These are phyloP conservation scores for Tricholauxania praeusta DNA, from an alignment of 2,888 invertebrate genomes.

Conservation along the genomic window DNA sequence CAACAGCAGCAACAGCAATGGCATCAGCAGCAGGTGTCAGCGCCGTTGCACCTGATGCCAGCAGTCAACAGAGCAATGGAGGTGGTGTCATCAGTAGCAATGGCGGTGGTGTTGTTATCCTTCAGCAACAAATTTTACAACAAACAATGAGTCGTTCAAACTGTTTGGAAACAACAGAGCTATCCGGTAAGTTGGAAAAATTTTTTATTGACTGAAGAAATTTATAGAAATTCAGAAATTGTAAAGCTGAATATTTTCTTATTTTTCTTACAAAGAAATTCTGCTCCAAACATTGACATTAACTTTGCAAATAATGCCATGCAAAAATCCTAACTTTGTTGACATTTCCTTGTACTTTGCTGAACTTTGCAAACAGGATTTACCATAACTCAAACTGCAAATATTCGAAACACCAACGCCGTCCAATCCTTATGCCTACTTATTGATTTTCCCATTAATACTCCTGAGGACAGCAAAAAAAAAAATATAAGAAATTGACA, in stretches of 20 bases:
- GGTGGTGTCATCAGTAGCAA: conserved; percentile 28
- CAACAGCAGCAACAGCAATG: conserved; percentile 7
- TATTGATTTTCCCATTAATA: conserved; percentile 11
- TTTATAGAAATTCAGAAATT: not conserved
- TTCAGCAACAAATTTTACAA: conserved; percentile 47
- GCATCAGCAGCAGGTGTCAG: conserved; percentile 39
- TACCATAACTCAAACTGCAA: not conserved
- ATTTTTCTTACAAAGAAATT: too few species aligned
- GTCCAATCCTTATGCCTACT: not conserved
- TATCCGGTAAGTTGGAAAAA: conserved; percentile 53
- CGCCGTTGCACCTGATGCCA: conserved; percentile 22
- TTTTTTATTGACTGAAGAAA: not conserved
- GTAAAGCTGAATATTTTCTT: not conserved
- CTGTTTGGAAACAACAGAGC: conserved; percentile 61
- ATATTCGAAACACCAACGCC: not conserved
- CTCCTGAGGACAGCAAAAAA: not conserved
- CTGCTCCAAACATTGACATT: conserved; percentile 4
- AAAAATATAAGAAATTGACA: not conserved
- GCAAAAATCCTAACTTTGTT: too few species aligned
- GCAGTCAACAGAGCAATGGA: conserved; percentile 10
- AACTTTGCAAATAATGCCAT: not conserved
- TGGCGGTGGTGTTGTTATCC: conserved; percentile 29
- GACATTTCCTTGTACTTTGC: not conserved
- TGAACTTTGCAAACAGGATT: conserved; percentile 23
- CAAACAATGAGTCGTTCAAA: conserved; percentile 62